phyloP scores from a whole-genome alignment of 2,113 vertebrate species.

The Engystomops pustulosus region DNA sequence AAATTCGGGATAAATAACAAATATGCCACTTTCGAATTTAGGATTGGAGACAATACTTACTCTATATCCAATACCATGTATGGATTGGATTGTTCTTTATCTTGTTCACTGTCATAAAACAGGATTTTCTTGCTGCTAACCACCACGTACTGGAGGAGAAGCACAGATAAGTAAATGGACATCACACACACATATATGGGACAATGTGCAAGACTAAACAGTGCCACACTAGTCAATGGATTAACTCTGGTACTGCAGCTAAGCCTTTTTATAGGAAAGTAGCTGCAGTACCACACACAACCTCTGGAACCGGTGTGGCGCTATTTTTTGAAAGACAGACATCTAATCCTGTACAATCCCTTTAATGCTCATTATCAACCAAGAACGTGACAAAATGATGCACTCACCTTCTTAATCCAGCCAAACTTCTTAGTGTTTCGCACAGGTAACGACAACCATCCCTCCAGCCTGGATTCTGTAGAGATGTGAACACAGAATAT shows the following conservation, averaged over 20 bases:
- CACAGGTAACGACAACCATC: slow-evolving; percentile 96
- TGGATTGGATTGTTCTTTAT: slow-evolving; percentile 95
- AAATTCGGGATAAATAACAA: too few relatives aligned
- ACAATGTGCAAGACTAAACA: not conserved
- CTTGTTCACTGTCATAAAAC: slow-evolving; percentile 97
- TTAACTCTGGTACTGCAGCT: not conserved
- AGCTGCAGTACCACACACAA: not conserved
- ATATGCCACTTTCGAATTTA: not conserved
- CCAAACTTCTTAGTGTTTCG: slow-evolving; percentile 97
- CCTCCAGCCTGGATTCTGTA: slow-evolving; percentile 90
- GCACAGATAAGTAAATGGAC: not conserved
- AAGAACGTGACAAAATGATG: too few relatives aligned
- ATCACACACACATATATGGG: not conserved
- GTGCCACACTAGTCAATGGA: not conserved
- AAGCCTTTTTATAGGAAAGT: not conserved
- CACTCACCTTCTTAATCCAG: slow-evolving; percentile 92
- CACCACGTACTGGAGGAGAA: slow-evolving; percentile 85
- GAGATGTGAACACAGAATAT: slow-evolving; percentile 29
- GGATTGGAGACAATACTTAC: slow-evolving; percentile 79
- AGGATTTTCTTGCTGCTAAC: slow-evolving; percentile 99
- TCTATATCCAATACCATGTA: slow-evolving; percentile 99
- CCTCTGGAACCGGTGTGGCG: not conserved
- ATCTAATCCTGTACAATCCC: not conserved
- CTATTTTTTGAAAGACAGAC: not conserved
- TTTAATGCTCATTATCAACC: not conserved